These are phyloP conservation scores for Harmothoe impar DNA, from an alignment of 2,888 invertebrate genomes.

Conservation along the genomic window DNA sequence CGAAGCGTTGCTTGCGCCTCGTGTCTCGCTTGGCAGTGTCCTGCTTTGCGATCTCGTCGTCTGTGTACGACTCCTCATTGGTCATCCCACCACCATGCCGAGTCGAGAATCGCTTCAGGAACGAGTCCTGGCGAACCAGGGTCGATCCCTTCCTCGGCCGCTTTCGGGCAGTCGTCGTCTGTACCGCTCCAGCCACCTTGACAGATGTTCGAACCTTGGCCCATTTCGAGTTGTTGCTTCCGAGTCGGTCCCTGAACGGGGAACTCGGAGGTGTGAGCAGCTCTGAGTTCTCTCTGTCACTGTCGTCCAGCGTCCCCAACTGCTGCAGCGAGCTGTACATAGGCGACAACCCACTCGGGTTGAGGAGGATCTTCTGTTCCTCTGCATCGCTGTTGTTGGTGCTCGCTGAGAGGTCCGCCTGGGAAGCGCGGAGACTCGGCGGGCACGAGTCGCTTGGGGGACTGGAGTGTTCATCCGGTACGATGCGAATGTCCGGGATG, in stretches of 20 bases:
- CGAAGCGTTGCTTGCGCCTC: slow-evolving; percentile 69
- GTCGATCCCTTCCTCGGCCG: slow-evolving; percentile 70
- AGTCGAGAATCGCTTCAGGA: slow-evolving; percentile 96
- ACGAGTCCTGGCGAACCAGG: slow-evolving; percentile 84
- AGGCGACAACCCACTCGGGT: background rate
- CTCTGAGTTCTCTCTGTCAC: slow-evolving; percentile 30
- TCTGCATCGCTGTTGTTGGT: background rate
- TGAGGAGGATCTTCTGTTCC: slow-evolving; percentile 39
- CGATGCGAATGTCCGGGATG: slow-evolving; percentile 53
- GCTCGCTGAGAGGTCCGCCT: slow-evolving; percentile 18
- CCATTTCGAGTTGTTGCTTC: slow-evolving; percentile 85
- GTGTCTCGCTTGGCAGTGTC: background rate
- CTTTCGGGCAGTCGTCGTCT: slow-evolving; percentile 68
- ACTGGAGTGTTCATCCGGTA: slow-evolving; percentile 46
- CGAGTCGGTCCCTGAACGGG: background rate
- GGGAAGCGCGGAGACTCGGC: slow-evolving; percentile 24
- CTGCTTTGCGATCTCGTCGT: slow-evolving; percentile 19
- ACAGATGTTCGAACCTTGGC: slow-evolving; percentile 95
- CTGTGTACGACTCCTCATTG: slow-evolving; percentile 86
- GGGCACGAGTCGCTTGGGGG: slow-evolving; percentile 46
- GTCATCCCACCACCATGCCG: slow-evolving; percentile 91
- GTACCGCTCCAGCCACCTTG: slow-evolving; percentile 72
- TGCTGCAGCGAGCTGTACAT: slow-evolving; percentile 37
- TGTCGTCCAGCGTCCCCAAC: slow-evolving; percentile 9
- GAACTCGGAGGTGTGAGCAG: background rate